Percentiles rank a stretch among this genome's conserved stretches.
Conservation (phyloP, 2,113 vertebrate species). For the Pitta sordida region DNA sequence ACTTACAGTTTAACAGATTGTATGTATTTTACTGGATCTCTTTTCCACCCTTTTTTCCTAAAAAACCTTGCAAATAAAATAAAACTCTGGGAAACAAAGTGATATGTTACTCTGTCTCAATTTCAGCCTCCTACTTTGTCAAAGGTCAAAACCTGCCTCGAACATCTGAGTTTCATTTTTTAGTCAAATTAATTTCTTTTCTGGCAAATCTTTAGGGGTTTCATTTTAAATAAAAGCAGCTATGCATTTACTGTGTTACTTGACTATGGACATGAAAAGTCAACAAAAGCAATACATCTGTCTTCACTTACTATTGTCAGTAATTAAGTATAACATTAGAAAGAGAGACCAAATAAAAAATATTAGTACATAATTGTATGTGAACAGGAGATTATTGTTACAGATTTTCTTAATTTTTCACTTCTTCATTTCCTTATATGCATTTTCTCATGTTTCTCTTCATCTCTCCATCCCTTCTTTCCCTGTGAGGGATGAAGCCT, state of each 20-base stretch:
- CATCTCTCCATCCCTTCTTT: not conserved
- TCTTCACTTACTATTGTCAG: not conserved
- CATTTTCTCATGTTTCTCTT: fast-evolving
- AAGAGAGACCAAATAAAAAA: not conserved
- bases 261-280: not conserved
- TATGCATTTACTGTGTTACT: not conserved
- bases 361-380: not conserved
- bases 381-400: not conserved
- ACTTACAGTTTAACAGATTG: not conserved
- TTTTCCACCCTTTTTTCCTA: not conserved
- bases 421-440: not conserved
- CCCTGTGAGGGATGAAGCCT: not conserved
- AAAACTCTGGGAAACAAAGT: not conserved
- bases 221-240: not conserved
- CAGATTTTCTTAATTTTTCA: not conserved
- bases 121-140: not conserved
- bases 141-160: not conserved
- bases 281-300: not conserved
- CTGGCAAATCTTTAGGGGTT: not conserved
- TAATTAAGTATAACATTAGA: not conserved
- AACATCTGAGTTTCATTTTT: not conserved
- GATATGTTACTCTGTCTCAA: not conserved
- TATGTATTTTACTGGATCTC: not conserved
- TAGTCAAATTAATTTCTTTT: not conserved
- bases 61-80: not conserved